These are phyloP conservation scores for Holocentrus rufus DNA, from an alignment of 2,797 vertebrate species.

Conservation along the genomic window DNA sequence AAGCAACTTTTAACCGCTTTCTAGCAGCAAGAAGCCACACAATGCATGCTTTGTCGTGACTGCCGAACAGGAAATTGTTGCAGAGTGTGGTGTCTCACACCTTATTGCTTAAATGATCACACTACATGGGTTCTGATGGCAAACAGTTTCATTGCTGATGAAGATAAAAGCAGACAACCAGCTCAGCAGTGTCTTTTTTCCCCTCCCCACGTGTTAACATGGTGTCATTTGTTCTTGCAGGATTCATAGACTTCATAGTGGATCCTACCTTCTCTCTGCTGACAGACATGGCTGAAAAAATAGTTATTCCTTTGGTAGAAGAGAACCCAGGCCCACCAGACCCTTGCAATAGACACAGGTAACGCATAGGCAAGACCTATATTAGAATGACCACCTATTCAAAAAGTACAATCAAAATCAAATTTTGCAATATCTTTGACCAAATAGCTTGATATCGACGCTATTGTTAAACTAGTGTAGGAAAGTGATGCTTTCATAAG, in stretches of 20 bases:
- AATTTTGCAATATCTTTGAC: too few species aligned
- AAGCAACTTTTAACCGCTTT: neutral
- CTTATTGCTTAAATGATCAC: too few species aligned
- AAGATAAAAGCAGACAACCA: neutral
- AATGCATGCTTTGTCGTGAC: too few species aligned
- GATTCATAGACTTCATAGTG: conserved; percentile 96
- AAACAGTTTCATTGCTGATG: neutral
- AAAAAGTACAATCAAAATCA: neutral
- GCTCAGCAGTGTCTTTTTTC: too few species aligned
- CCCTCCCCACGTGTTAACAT: neutral
- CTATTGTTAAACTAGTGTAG: too few species aligned
- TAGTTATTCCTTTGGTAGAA: conserved; percentile 87
- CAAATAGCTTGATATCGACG: too few species aligned
- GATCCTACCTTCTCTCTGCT: conserved; percentile 94
- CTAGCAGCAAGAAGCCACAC: neutral
- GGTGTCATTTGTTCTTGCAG: conserved; percentile 68
- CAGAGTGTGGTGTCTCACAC: too few species aligned
- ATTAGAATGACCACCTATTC: neutral
- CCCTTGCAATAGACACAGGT: conserved; percentile 82
- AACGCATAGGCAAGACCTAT: neutral
- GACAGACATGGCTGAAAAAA: conserved; percentile 93
- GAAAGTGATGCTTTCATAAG: too few species aligned
- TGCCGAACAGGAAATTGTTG: too few species aligned
- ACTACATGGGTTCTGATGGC: neutral
- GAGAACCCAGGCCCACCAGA: conserved; percentile 83